Evolutionary conservation across 2,888 invertebrate species (phyloP).

Genomic region (Oscheius sp.): DNA sequence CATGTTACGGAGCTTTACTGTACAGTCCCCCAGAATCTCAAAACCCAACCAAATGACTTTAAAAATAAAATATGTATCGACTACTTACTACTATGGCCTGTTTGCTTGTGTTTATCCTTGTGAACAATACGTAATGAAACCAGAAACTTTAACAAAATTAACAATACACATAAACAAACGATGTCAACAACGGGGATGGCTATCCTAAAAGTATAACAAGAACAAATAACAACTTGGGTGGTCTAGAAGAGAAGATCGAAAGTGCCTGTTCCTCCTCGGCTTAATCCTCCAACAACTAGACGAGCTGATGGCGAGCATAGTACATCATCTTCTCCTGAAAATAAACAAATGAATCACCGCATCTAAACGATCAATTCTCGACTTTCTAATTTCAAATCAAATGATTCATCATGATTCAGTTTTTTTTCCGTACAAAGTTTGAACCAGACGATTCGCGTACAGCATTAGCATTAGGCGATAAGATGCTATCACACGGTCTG

Average conservation of each 20-base stretch:
- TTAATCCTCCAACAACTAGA: slow-evolving; percentile 66
- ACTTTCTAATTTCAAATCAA: too few relatives aligned
- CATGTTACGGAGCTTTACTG: slow-evolving; percentile 27
- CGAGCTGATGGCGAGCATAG: slow-evolving; percentile 70
- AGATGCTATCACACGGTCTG: too few relatives aligned
- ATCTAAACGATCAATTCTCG: too few relatives aligned
- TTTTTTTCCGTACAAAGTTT: background rate
- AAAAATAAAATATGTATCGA: slow-evolving; percentile 20
- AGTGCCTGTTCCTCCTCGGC: slow-evolving; percentile 70
- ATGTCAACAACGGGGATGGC: background rate
- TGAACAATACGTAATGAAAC: background rate
- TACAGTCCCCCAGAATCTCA: slow-evolving; percentile 7
- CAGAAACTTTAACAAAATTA: slow-evolving; percentile 30
- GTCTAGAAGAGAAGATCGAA: slow-evolving; percentile 60
- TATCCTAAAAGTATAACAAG: background rate
- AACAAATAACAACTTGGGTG: slow-evolving; percentile 3
- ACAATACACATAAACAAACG: slow-evolving; percentile 5
- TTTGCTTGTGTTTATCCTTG: background rate
- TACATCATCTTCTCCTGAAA: slow-evolving; percentile 68
- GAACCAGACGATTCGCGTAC: too few relatives aligned
- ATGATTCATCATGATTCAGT: too few relatives aligned
- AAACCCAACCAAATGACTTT: too few relatives aligned
- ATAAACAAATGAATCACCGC: background rate
- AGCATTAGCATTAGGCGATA: too few relatives aligned
- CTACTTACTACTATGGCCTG: background rate